Conservation (phyloP, 2,113 vertebrate species). For the Stigmatopora argus region DNA sequence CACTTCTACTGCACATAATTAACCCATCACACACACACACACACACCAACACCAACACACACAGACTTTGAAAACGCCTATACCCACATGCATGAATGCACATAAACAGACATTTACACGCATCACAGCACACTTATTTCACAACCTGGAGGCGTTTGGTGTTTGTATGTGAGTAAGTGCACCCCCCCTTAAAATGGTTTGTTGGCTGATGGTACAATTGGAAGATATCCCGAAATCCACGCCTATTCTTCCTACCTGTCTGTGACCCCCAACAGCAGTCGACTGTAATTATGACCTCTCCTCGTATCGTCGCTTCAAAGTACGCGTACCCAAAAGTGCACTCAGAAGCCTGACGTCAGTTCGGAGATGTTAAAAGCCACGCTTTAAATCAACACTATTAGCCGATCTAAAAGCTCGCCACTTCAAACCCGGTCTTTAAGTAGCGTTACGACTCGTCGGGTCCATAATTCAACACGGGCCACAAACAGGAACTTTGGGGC, state of each 20-base stretch:
- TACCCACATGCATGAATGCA: conserved; percentile 24
- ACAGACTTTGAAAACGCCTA: conserved; percentile 18
- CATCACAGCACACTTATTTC: conserved; percentile 35
- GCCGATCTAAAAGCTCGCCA: conserved; percentile 9
- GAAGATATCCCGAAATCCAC: conserved; percentile 40
- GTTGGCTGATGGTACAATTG: conserved; percentile 58
- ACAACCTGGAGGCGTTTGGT: conserved; percentile 28
- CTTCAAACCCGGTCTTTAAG: conserved; percentile 8
- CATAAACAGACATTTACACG: conserved; percentile 38
- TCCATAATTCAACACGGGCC: conserved; percentile 29
- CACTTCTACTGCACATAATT: conserved; percentile 71
- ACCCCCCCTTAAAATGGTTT: conserved; percentile 32
- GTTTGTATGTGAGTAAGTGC: conserved; percentile 14
- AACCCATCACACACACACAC: conserved; percentile 61
- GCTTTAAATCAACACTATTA: conserved; percentile 21
- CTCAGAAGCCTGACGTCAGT: conserved; percentile 21
- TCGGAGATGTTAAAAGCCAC: conserved; percentile 11
- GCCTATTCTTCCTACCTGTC: conserved; percentile 47
- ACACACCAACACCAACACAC: conserved; percentile 14
- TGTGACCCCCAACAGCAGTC: conserved; percentile 54
- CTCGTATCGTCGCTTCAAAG: conserved; percentile 36
- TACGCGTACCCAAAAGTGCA: conserved; percentile 17
- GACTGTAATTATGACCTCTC: conserved; percentile 25
- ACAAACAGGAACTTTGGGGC: conserved; percentile 48
- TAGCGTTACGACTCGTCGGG: conserved; percentile 7